Base-by-base conservation (phyloP, 2,113 vertebrate genomes). In the Hyla sarda region DNA sequence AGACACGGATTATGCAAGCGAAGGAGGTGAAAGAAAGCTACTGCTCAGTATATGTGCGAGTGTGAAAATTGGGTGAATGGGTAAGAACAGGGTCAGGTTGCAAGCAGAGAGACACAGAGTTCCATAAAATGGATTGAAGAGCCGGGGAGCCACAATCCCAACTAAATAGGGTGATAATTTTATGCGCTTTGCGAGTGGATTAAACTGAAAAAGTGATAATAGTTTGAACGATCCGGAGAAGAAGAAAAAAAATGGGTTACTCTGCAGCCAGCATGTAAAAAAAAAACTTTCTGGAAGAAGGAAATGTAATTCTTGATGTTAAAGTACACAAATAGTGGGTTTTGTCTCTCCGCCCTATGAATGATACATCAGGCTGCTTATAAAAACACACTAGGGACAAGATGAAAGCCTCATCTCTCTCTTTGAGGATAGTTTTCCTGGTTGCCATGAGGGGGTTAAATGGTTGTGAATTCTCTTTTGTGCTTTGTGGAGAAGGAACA, bases 161-260 rank as follows among this genome's bases (percentile, higher is more conserved):
- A 87, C 65, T 62, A 73, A 82, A 80, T 34, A 82, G 69, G 78
- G 85, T 87, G 85, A 56, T 87, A 87, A 87, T 87, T 62, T 87
- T 82, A 87, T 82, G 78, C 78, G 14, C 52, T 60, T 34, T 19
- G 54, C 34, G 62, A 74, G 67, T 56, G 85, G 78, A 87, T 87
- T 74, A 87, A 60, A 54, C 16, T 45, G 56, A 54, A 69, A 74
- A 82, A 74, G 85, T 72, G 85, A 82, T 87, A 87, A 87, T 87
- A 82, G 77, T 60, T 67, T 86, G 69, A 73, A 86, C 32, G 62
- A 87, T 82, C 52, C 54, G 9, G 9, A 58, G 47, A 30, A 52
- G 19, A 41, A 71, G 54, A 75, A 75, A 74, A 75, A 84, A 71
- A 69, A 80, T 8, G 34, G 25, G 34, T 79, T 85, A 77, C 30